Percentiles rank a stretch among this genome's conserved stretches.
Conservation (phyloP, 2,113 vertebrate species). For the Microcebus jonahi region DNA sequence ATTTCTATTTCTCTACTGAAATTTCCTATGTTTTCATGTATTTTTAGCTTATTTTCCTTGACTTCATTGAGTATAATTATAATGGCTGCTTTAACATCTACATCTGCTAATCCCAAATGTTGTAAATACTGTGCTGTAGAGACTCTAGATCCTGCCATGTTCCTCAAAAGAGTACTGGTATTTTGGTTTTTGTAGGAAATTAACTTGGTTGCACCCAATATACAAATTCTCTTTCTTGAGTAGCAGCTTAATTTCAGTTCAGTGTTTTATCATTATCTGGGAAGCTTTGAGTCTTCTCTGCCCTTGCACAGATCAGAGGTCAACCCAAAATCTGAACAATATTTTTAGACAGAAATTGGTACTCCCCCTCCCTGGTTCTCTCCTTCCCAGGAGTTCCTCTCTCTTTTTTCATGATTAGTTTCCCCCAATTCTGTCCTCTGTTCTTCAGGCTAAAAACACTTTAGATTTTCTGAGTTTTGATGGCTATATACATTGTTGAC, state of each 20-base stretch:
- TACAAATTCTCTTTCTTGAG: neutral
- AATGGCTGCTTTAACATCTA: slow-evolving; percentile 7
- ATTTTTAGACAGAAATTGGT: neutral
- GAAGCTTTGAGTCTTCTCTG: neutral
- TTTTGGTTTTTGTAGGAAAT: neutral
- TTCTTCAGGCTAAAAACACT: neutral
- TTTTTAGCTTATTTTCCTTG: neutral
- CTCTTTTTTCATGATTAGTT: neutral
- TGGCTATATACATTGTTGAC: neutral
- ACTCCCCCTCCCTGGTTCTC: neutral
- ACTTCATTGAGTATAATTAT: neutral
- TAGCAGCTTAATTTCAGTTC: neutral
- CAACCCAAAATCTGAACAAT: neutral
- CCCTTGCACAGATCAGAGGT: neutral
- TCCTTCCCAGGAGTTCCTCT: neutral
- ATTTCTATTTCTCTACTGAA: slow-evolving; percentile 1
- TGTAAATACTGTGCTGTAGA: neutral
- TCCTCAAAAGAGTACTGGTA: neutral
- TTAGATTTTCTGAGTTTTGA: neutral
- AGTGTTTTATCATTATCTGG: neutral
- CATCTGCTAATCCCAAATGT: neutral
- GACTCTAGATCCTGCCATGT: neutral
- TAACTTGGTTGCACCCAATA: neutral
- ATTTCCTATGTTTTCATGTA: neutral
- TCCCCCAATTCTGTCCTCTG: neutral